Percentiles rank a stretch among this genome's conserved stretches.
Evolutionary conservation across 1,140 invertebrate genomes (phyloP).

Genomic region (Nebria ingens): DNA sequence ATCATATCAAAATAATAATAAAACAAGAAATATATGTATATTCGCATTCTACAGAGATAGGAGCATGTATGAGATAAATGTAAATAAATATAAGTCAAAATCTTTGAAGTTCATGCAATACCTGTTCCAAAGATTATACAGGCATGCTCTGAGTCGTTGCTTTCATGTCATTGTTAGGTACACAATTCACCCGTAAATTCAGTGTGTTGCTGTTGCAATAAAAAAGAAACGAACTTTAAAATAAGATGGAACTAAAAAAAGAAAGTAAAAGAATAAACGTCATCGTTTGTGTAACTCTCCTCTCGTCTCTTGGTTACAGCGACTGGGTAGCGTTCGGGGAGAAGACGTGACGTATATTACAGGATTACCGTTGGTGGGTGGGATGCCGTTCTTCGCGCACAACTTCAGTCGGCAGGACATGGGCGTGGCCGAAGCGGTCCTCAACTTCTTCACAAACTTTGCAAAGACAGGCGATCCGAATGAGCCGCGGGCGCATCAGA

Average conservation of each 20-base stretch:
- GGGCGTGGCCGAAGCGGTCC: constrained; percentile 54
- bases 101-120: too few relatives aligned
- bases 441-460: constrained; percentile 57
- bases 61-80: too few relatives aligned
- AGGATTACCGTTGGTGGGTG: constrained; percentile 66
- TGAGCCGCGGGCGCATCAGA: constrained; percentile 36
- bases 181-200: too few relatives aligned
- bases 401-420: constrained; percentile 63
- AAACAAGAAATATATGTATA: too few relatives aligned
- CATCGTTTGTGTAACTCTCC: background rate
- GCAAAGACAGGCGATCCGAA: constrained; percentile 58
- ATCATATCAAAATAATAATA: too few relatives aligned
- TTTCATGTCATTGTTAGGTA: too few relatives aligned
- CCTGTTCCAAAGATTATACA: too few relatives aligned
- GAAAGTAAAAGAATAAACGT: background rate
- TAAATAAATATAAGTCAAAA: too few relatives aligned
- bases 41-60: too few relatives aligned
- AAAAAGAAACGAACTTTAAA: too few relatives aligned
- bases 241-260: background rate
- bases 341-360: constrained; percentile 75
- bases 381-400: constrained; percentile 40
- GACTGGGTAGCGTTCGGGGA: constrained; percentile 62
- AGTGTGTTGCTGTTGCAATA: too few relatives aligned
- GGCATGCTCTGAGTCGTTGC: too few relatives aligned
- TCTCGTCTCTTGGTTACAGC: constrained; percentile 42